phyloP scores from a whole-genome alignment of 2,113 vertebrate genomes.

The Macquaria ambigua region DNA sequence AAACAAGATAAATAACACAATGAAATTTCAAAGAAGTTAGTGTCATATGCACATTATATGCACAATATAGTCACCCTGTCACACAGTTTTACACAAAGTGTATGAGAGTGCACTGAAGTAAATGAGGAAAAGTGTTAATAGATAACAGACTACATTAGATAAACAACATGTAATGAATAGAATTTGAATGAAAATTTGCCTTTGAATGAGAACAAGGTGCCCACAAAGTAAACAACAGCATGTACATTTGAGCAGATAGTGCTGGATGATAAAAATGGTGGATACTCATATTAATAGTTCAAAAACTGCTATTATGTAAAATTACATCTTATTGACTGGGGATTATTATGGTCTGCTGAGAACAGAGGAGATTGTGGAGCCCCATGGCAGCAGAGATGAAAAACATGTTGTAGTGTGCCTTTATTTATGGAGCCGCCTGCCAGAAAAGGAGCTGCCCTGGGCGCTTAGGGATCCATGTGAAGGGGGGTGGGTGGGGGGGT shows the following conservation, averaged over 20 bases:
- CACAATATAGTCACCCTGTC: no score
- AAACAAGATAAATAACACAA: neutral
- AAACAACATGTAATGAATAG: neutral
- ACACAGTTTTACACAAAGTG: neutral
- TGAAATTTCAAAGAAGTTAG: no score
- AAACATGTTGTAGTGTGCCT: neutral
- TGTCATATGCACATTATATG: no score
- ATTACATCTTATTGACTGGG: neutral
- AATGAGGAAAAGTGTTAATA: no score
- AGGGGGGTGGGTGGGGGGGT: no score
- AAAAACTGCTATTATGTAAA: conserved; percentile 13
- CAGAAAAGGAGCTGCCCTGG: conserved; percentile 28
- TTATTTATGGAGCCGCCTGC: conserved; percentile 47
- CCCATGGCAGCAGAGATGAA: conserved; percentile 27
- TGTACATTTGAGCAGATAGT: neutral
- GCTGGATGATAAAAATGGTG: neutral
- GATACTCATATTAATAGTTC: neutral
- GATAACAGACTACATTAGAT: neutral
- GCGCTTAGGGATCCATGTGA: conserved; percentile 39
- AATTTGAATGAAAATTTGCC: neutral
- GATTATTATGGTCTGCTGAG: conserved; percentile 12
- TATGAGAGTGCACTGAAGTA: neutral
- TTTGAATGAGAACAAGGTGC: neutral
- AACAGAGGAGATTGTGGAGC: neutral
- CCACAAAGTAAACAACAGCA: neutral